Percentiles rank a stretch among this genome's conserved stretches.
Conservation (phyloP, 2,113 vertebrate genomes). For the Aramus guarauna region DNA sequence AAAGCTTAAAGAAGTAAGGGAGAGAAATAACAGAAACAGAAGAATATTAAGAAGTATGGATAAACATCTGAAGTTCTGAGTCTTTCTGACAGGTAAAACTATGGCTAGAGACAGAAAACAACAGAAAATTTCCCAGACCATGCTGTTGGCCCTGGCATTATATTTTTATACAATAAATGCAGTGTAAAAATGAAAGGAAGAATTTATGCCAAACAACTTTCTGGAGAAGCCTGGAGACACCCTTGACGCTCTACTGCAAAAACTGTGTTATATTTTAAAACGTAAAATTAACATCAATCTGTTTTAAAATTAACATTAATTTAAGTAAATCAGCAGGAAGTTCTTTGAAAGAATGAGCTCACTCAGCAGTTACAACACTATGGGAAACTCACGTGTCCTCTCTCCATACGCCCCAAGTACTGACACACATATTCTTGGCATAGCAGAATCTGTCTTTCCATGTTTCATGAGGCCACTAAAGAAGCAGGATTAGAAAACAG, state of each 20-base stretch:
- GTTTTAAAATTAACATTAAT: neutral
- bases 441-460: neutral
- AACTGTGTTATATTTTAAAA: neutral
- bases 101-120: neutral
- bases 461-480: neutral
- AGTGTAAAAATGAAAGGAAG: neutral
- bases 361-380: neutral
- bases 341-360: neutral
- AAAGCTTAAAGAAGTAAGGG: neutral
- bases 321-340: neutral
- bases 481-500: neutral
- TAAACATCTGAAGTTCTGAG: neutral
- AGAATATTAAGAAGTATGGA: neutral
- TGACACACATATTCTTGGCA: neutral
- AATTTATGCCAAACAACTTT: neutral
- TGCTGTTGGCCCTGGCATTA: neutral
- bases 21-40: neutral
- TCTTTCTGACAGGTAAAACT: neutral
- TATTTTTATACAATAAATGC: neutral
- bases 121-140: neutral
- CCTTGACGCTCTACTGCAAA: neutral
- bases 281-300: neutral
- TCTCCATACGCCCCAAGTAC: neutral
- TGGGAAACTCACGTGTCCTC: neutral
- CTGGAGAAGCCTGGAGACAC: neutral